Evolutionary conservation across 2,888 invertebrate species (phyloP).

Genomic region (Apodemia duryi): DNA sequence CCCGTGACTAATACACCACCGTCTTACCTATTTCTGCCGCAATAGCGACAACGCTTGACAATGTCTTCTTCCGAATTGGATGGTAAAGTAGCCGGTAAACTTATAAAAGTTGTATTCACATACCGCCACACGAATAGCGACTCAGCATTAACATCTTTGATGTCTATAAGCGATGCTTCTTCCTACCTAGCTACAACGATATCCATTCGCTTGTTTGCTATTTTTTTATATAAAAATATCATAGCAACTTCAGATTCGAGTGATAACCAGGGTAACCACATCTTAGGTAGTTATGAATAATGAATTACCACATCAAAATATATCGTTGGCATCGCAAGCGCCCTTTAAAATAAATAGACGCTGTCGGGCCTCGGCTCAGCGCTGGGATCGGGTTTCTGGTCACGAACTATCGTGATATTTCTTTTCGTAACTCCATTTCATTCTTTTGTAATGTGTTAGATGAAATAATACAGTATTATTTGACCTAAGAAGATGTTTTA

Average conservation of each 20-base stretch:
- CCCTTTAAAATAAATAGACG: constrained; percentile 15
- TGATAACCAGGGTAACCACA: background rate
- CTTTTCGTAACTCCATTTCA: constrained; percentile 12
- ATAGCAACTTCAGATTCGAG: background rate
- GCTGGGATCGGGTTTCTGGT: constrained; percentile 10
- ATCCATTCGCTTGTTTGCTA: too few species aligned
- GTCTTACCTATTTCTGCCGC: too few species aligned
- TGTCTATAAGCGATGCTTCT: too few species aligned
- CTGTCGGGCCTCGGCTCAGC: background rate
- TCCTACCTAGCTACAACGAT: too few species aligned
- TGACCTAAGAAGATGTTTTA: background rate
- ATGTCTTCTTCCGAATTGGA: too few species aligned
- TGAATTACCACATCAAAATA: constrained; percentile 11
- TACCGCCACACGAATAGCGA: too few species aligned
- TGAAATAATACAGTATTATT: constrained; percentile 9
- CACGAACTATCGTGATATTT: constrained; percentile 14
- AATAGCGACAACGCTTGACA: too few species aligned
- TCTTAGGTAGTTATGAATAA: constrained; percentile 8
- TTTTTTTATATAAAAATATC: background rate
- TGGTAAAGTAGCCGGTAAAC: too few species aligned
- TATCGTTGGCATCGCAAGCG: constrained; percentile 3
- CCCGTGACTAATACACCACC: too few species aligned
- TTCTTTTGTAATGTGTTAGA: constrained; percentile 12
- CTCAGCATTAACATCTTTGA: too few species aligned
- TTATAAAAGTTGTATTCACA: too few species aligned